A percentile compares a stretch with the other conserved stretches of the same genome.
phyloP scores from a whole-genome alignment of 2,113 vertebrate genomes.

The Podiceps cristatus region DNA sequence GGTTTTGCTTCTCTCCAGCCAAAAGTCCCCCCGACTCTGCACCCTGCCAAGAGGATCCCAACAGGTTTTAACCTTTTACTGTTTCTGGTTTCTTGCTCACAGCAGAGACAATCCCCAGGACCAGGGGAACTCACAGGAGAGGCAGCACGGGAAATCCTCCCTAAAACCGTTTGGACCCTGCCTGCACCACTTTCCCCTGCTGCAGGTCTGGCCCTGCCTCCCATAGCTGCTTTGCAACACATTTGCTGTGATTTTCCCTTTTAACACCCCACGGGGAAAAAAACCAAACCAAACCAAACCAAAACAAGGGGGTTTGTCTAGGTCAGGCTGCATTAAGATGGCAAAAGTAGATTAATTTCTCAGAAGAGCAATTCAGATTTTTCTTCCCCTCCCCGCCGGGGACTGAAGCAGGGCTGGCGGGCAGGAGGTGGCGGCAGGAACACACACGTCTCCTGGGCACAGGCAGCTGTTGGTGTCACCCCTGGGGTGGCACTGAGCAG shows the following conservation, averaged over 20 bases:
- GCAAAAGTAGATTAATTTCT: constrained; percentile 57
- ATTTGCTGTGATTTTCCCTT: not conserved
- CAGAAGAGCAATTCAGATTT: constrained; percentile 1
- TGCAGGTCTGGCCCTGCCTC: not conserved
- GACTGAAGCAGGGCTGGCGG: not conserved
- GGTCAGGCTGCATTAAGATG: not conserved
- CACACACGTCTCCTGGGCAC: not conserved
- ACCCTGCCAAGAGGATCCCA: not conserved
- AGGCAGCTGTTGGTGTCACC: not conserved
- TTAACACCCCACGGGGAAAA: not conserved
- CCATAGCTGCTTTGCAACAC: not conserved
- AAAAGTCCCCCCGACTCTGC: not conserved
- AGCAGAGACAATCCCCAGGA: accelerated
- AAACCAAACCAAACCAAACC: too few relatives aligned
- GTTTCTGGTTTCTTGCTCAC: not conserved
- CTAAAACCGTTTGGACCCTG: not conserved
- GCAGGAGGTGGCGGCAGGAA: not conserved
- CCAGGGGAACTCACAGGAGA: not conserved
- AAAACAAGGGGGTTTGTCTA: not conserved
- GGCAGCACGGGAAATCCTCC: not conserved
- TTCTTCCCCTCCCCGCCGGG: accelerated
- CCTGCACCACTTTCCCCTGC: not conserved
- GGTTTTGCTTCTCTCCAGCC: not conserved
- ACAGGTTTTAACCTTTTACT: not conserved
- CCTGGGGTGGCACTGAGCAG: not conserved